Conservation (phyloP, 1,140 invertebrate genomes). For the Galleria mellonella region DNA sequence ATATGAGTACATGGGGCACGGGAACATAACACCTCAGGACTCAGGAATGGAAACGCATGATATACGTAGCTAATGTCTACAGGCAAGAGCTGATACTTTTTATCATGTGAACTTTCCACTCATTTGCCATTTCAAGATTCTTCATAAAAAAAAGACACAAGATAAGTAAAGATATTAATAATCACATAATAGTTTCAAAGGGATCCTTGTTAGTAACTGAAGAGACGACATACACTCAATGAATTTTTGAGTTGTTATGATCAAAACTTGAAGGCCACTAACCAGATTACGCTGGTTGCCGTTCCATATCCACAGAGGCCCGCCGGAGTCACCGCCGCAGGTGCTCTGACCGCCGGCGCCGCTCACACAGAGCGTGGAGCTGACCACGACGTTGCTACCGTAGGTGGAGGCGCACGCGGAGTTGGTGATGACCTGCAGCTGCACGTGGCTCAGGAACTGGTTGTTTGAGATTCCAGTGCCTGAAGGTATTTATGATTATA, state of each 20-base stretch:
- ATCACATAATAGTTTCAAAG: too few species aligned
- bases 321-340: slow-evolving; percentile 35
- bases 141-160: too few species aligned
- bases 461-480: slow-evolving; percentile 12
- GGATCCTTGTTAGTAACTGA: too few species aligned
- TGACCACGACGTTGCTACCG: slow-evolving; percentile 6
- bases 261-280: neutral
- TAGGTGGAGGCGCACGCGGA: slow-evolving; percentile 17
- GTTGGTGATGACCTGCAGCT: slow-evolving; percentile 26
- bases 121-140: too few species aligned
- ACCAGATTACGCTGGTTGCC: slow-evolving; percentile 10
- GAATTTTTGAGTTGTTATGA: neutral
- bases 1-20: too few species aligned
- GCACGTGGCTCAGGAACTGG: slow-evolving; percentile 17
- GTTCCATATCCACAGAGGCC: slow-evolving; percentile 14
- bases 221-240: neutral
- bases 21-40: too few species aligned
- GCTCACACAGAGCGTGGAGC: slow-evolving; percentile 20
- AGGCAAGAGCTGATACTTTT: too few species aligned
- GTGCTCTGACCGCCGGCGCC: slow-evolving; percentile 15
- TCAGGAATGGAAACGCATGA: too few species aligned
- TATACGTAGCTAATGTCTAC: too few species aligned
- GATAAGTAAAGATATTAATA: too few species aligned
- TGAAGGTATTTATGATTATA: slow-evolving; percentile 1
- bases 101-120: too few species aligned